Conservation (phyloP, 2,113 vertebrate genomes). For the Myxocyprinus asiaticus region DNA sequence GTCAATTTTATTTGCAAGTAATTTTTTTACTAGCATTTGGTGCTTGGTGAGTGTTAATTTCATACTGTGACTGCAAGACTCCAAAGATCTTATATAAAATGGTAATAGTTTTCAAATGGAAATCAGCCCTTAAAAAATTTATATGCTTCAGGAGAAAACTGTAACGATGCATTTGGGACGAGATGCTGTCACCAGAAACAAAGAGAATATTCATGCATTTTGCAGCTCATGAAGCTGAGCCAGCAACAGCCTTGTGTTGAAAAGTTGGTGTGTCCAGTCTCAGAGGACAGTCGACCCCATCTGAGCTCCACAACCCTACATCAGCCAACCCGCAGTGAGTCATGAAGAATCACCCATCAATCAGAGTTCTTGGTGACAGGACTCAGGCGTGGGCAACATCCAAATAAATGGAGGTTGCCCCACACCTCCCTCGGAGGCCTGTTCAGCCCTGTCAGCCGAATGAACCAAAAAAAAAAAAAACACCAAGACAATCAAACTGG, state of each 20-base stretch:
- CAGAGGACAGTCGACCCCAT: not conserved
- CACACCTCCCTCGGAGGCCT: constrained; percentile 39
- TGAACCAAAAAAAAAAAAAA: constrained; percentile 28
- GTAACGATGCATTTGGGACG: not conserved
- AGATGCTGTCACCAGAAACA: not conserved
- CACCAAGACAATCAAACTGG: no score
- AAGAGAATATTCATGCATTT: constrained; percentile 20
- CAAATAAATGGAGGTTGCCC: constrained; percentile 69
- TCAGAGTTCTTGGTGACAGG: constrained; percentile 58
- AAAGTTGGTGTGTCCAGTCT: constrained; percentile 29
- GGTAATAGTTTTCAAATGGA: constrained; percentile 16
- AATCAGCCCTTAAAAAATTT: constrained; percentile 1
- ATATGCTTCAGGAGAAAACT: not conserved
- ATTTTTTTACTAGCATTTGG: no score
- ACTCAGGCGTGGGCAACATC: constrained; percentile 50
- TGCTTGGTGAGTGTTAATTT: no score
- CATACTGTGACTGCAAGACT: not conserved
- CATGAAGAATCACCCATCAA: constrained; percentile 63
- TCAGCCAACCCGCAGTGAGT: constrained; percentile 58
- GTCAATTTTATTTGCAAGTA: no score
- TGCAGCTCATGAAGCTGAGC: constrained; percentile 4
- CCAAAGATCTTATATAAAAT: not conserved
- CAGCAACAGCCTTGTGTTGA: constrained; percentile 19
- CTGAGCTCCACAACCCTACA: constrained; percentile 28
- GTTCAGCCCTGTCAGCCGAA: constrained; percentile 38